These are phyloP conservation scores for Acromyrmex charruanus DNA, from an alignment of 1,140 invertebrate species.

Conservation along the genomic window DNA sequence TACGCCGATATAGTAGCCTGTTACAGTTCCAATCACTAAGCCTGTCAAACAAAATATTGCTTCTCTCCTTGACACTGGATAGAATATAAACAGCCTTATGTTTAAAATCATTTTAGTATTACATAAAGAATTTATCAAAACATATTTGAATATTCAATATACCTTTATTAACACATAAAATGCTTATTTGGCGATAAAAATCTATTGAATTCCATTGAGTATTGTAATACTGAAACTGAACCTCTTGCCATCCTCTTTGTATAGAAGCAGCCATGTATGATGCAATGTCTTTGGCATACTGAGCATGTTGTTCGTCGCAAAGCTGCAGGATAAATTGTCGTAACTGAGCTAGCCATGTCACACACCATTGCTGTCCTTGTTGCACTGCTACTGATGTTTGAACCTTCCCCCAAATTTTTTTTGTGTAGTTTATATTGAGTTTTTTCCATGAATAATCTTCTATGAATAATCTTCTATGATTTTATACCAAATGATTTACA, in stretches of 20 bases:
- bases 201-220: constrained; percentile 79
- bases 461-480: constrained; percentile 8
- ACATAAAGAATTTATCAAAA: constrained; percentile 30
- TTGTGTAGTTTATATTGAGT: constrained; percentile 38
- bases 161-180: constrained; percentile 76
- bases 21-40: constrained; percentile 85
- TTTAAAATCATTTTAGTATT: not conserved
- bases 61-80: constrained; percentile 85
- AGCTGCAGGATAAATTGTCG: constrained; percentile 79
- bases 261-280: constrained; percentile 77
- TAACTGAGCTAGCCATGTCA: constrained; percentile 78
- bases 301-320: constrained; percentile 80
- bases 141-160: constrained; percentile 69
- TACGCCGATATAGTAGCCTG: constrained; percentile 86
- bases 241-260: constrained; percentile 78
- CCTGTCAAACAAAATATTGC: constrained; percentile 86
- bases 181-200: constrained; percentile 79
- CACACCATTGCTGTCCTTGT: constrained; percentile 83
- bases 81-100: constrained; percentile 61
- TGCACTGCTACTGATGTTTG: constrained; percentile 81
- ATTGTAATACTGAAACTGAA: constrained; percentile 78
- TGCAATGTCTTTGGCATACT: constrained; percentile 81
- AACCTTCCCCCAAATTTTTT: constrained; percentile 78
- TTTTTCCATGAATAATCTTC: constrained; percentile 16
- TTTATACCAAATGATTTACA: constrained; percentile 24